These are phyloP conservation scores for Allolobophora icterica DNA, from an alignment of 2,888 invertebrate species.

Conservation along the genomic window DNA sequence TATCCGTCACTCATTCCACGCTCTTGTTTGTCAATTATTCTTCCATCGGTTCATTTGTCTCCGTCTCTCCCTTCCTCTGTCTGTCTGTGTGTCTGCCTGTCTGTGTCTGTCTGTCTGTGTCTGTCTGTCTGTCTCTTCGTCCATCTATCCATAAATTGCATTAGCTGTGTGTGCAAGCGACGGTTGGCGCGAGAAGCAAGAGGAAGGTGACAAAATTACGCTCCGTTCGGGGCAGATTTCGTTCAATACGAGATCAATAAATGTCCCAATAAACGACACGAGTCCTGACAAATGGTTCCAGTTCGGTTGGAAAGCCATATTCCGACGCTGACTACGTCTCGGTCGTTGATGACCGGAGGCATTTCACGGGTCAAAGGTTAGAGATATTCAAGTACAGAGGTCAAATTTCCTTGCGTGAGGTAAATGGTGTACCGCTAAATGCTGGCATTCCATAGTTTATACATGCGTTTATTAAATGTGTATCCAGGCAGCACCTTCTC, in stretches of 20 bases:
- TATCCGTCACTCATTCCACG: background rate
- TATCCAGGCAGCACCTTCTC: too few relatives aligned
- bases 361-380: background rate
- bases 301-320: background rate
- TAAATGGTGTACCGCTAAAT: background rate
- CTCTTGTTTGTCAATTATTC: background rate
- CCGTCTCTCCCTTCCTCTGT: background rate
- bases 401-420: background rate
- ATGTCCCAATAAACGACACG: background rate
- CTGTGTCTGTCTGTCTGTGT: background rate
- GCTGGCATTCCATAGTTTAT: background rate
- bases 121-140: background rate
- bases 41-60: background rate
- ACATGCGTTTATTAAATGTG: background rate
- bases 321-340: background rate
- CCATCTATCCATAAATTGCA: background rate
- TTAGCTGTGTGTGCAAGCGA: background rate
- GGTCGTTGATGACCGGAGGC: background rate
- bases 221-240: background rate
- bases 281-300: background rate
- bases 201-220: slow-evolving; percentile 17
- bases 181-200: background rate
- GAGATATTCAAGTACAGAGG: background rate
- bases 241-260: slow-evolving; percentile 17
- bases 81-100: background rate